Evolutionary conservation across 2,113 vertebrate species (phyloP), one percentile per base, ranked within the genome.

Genomic region (Sylvietta virens): DNA sequence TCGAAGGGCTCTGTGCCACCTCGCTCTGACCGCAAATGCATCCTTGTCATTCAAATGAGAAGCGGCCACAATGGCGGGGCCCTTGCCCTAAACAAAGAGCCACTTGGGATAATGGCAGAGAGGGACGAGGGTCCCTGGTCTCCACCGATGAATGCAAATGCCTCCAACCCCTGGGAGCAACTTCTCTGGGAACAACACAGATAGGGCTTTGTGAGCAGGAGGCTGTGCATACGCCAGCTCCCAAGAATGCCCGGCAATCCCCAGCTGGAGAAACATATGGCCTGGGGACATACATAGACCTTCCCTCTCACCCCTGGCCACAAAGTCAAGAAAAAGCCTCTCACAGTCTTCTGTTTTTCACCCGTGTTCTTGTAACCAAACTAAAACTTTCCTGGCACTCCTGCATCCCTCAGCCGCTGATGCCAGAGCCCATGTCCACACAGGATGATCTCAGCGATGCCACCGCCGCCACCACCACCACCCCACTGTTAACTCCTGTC

Each of bases 41-140:
- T 79, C 71, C 82, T 73, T 91, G 61, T 95, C 89, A 92, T 94
- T 96, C 95, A 95, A 94, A 90, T 85, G 81, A 93, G 89, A 81
- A 62, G 76, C 56, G 15, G 64, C 50, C 73, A 94, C 79, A 95
- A 97, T 93, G 76, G 30, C 54, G 8, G 81, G 45, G 53, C 53
- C 76, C 85, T 35, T 78, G 79, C 58, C 92, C 93, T 6, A 74
- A 90, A 92, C 82, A 82, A 95, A 93, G 81, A 77, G 77, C 67
- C 27, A 15, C 77, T 82, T 76, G 79, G 88, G 67, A 64, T 1
- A 5, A 35, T 0, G 3, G 54, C 70, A 6, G 67, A 87, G 83
- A 58, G 60, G 83, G 76, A 58, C 5, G 7, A 1, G 31, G 67
- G 74, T 67, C 84, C 3, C 2, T 4, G 51, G 88, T 86, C 90